Conservation (phyloP, 2,888 invertebrate species). For the Lordiphosa andalusiaca region DNA sequence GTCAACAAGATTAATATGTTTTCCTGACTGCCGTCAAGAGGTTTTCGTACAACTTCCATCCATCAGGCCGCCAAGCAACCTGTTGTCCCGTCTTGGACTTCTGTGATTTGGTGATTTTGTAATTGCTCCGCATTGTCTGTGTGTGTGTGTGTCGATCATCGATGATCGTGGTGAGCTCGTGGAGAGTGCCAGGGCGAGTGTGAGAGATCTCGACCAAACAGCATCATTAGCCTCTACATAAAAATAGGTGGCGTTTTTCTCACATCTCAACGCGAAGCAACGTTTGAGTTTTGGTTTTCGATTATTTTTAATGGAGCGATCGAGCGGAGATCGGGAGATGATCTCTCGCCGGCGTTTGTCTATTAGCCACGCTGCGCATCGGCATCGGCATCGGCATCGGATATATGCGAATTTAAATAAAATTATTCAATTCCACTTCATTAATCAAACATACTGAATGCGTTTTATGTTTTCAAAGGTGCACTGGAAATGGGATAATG, state of each 20-base stretch:
- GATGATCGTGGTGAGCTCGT: slow-evolving; percentile 21
- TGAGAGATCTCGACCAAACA: slow-evolving; percentile 7
- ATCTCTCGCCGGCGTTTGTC: slow-evolving; percentile 56
- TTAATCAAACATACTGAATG: slow-evolving; percentile 51
- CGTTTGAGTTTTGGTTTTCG: slow-evolving; percentile 10
- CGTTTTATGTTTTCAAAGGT: slow-evolving; percentile 38
- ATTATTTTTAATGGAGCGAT: slow-evolving; percentile 14
- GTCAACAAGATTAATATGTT: slow-evolving; percentile 72
- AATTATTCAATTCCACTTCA: slow-evolving; percentile 60
- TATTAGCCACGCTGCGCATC: slow-evolving; percentile 51
- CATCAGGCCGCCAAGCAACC: slow-evolving; percentile 54
- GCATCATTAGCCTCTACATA: slow-evolving; percentile 18
- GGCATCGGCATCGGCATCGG: slow-evolving; percentile 45
- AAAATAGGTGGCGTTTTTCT: slow-evolving; percentile 70
- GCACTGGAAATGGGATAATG: slow-evolving; percentile 43
- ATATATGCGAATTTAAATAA: slow-evolving; percentile 74
- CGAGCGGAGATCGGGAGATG: slow-evolving; percentile 28
- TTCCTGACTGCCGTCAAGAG: slow-evolving; percentile 43
- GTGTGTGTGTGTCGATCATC: slow-evolving; percentile 52
- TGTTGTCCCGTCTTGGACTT: slow-evolving; percentile 47
- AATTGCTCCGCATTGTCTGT: slow-evolving; percentile 52
- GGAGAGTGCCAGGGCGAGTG: slow-evolving; percentile 19
- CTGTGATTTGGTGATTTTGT: slow-evolving; percentile 33
- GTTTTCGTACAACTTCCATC: slow-evolving; percentile 30
- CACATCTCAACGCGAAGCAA: slow-evolving; percentile 29